Evolutionary conservation across 1,140 invertebrate genomes (phyloP).

Genomic region (Hyposmocoma kahamanoa): DNA sequence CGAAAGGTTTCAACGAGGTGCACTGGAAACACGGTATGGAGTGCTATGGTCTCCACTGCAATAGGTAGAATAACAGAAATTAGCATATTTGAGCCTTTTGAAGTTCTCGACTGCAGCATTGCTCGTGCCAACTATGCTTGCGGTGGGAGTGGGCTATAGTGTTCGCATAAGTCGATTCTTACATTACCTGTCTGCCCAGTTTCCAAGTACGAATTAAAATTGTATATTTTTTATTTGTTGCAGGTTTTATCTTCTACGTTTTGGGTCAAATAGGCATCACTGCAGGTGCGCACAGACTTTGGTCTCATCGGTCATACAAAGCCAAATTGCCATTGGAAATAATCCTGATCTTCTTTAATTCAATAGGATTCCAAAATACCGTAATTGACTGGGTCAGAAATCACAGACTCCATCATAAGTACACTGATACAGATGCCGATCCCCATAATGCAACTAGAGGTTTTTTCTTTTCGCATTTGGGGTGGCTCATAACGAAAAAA

Average conservation of each 20-base stretch:
- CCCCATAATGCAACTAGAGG: slow-evolving; percentile 79
- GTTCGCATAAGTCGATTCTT: no score
- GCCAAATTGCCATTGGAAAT: slow-evolving; percentile 84
- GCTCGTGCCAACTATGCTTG: no score
- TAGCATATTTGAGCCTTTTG: no score
- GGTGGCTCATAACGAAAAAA: slow-evolving; percentile 77
- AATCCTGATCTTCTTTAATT: slow-evolving; percentile 82
- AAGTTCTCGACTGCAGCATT: no score
- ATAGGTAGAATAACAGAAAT: no score
- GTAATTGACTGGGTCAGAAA: slow-evolving; percentile 75
- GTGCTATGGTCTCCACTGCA: no score
- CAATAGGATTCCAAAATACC: slow-evolving; percentile 78
- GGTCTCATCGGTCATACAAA: slow-evolving; percentile 89
- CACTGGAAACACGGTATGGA: no score
- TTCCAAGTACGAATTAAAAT: no score
- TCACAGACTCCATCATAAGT: slow-evolving; percentile 81
- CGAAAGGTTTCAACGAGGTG: no score
- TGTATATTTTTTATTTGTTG: slow-evolving; percentile 15
- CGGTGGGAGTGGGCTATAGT: no score
- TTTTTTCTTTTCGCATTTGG: slow-evolving; percentile 79
- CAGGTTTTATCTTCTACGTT: slow-evolving; percentile 37
- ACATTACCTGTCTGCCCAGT: no score
- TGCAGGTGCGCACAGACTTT: slow-evolving; percentile 88
- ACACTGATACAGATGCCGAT: slow-evolving; percentile 79
- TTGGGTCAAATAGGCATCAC: slow-evolving; percentile 81